A percentile compares a stretch with the other conserved stretches of the same genome.
Evolutionary conservation across 2,888 invertebrate species (phyloP).

Genomic region (Drosophila ustulata): DNA sequence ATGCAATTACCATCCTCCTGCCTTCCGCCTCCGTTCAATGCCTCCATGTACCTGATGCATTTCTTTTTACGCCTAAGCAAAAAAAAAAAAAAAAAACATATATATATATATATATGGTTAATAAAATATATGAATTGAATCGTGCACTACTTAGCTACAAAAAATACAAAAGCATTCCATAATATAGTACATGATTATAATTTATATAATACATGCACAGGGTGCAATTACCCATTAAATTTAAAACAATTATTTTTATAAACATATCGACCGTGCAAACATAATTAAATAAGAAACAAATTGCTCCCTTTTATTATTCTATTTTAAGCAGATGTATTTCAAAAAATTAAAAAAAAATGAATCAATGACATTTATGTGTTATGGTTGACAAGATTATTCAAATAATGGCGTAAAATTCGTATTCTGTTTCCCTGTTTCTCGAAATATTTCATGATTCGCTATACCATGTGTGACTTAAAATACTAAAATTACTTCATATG

Average conservation of each 20-base stretch:
- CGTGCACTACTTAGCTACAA: slow-evolving; percentile 11
- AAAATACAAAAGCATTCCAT: slow-evolving; percentile 42
- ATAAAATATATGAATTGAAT: neutral
- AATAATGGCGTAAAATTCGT: too few relatives aligned
- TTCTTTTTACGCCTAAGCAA: slow-evolving; percentile 95
- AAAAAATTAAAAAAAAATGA: neutral
- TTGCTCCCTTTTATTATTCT: neutral
- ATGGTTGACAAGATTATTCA: too few relatives aligned
- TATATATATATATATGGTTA: neutral
- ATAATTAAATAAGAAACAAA: neutral
- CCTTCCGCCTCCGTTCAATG: slow-evolving; percentile 86
- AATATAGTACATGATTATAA: slow-evolving; percentile 30
- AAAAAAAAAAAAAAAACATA: slow-evolving; percentile 7
- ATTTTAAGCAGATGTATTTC: neutral
- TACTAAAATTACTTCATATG: too few relatives aligned
- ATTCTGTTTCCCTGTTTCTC: too few relatives aligned
- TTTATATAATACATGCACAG: slow-evolving; percentile 28
- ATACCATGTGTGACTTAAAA: too few relatives aligned
- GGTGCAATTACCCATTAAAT: neutral
- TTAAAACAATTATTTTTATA: neutral
- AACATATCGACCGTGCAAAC: slow-evolving; percentile 1
- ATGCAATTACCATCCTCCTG: slow-evolving; percentile 87
- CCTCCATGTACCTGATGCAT: slow-evolving; percentile 98
- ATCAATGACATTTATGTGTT: too few relatives aligned
- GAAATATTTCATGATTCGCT: too few relatives aligned